Percentiles rank a stretch among this genome's conserved stretches.
phyloP scores from a whole-genome alignment of 2,113 vertebrate species.

The Calonectris borealis region DNA sequence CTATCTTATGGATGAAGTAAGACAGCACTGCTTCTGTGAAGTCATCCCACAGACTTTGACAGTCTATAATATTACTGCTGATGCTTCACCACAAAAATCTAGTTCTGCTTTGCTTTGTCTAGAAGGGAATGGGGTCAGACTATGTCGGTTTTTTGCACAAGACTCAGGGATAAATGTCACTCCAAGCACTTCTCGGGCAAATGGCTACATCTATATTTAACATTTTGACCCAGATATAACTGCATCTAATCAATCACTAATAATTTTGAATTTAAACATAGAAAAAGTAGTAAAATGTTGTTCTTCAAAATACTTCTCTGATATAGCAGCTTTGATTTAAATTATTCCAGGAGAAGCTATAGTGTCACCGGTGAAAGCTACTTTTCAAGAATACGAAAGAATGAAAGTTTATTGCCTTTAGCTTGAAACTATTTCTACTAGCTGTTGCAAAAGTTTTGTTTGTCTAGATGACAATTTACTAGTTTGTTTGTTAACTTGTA shows the following conservation, averaged over 20 bases:
- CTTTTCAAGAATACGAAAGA: neutral
- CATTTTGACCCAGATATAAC: neutral
- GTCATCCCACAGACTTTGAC: neutral
- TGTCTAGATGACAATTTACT: neutral
- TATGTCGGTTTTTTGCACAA: neutral
- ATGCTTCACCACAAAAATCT: neutral
- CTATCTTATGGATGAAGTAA: neutral
- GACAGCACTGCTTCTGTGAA: neutral
- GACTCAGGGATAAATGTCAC: neutral
- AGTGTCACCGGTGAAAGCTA: neutral
- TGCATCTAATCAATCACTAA: neutral
- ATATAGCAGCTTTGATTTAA: neutral
- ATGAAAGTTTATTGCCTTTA: neutral
- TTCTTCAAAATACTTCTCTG: neutral
- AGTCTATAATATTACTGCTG: neutral
- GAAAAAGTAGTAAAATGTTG: neutral
- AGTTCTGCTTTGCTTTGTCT: neutral
- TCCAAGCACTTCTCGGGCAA: neutral
- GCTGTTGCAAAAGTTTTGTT: slow-evolving; percentile 25
- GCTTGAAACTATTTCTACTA: neutral
- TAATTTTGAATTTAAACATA: neutral
- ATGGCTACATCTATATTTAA: neutral
- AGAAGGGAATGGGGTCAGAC: neutral
- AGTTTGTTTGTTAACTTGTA: neutral
- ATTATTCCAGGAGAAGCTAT: neutral